These are phyloP conservation scores for Platycheirus albimanus DNA, from an alignment of 2,888 invertebrate species.

Conservation along the genomic window DNA sequence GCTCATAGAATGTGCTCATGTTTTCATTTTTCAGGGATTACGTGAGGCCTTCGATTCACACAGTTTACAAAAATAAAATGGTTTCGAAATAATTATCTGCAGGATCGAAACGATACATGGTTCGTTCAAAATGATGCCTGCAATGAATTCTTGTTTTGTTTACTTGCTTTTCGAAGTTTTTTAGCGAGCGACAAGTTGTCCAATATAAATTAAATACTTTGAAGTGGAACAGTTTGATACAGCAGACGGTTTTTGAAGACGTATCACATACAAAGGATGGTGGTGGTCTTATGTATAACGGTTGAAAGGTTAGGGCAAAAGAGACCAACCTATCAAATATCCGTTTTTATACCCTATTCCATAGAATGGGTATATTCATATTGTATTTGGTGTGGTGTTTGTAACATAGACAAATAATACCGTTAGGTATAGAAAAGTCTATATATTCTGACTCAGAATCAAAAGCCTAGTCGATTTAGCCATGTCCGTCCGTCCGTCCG, in stretches of 20 bases:
- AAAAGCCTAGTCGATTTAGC: too few species aligned
- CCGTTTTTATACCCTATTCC: too few species aligned
- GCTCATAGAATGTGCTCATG: slow-evolving; percentile 70
- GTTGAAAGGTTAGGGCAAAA: too few species aligned
- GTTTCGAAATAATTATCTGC: slow-evolving; percentile 33
- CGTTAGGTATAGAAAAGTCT: too few species aligned
- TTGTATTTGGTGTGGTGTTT: too few species aligned
- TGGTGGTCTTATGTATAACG: too few species aligned
- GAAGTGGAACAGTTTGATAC: slow-evolving; percentile 36
- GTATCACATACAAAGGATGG: too few species aligned
- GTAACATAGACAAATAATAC: too few species aligned
- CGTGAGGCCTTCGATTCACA: slow-evolving; percentile 71
- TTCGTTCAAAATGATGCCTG: slow-evolving; percentile 16
- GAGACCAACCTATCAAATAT: too few species aligned
- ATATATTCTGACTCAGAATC: too few species aligned
- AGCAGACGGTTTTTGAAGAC: slow-evolving; percentile 13
- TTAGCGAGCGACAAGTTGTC: slow-evolving; percentile 18
- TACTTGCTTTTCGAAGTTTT: not conserved
- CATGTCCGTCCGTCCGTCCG: too few species aligned
- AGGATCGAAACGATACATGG: slow-evolving; percentile 9
- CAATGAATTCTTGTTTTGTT: slow-evolving; percentile 21
- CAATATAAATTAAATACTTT: slow-evolving; percentile 54
- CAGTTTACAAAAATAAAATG: slow-evolving; percentile 33
- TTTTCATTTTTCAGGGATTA: slow-evolving; percentile 71
- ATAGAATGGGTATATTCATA: too few species aligned